phyloP scores from a whole-genome alignment of 2,888 invertebrate genomes.

The Eutolmus rufibarbis region DNA sequence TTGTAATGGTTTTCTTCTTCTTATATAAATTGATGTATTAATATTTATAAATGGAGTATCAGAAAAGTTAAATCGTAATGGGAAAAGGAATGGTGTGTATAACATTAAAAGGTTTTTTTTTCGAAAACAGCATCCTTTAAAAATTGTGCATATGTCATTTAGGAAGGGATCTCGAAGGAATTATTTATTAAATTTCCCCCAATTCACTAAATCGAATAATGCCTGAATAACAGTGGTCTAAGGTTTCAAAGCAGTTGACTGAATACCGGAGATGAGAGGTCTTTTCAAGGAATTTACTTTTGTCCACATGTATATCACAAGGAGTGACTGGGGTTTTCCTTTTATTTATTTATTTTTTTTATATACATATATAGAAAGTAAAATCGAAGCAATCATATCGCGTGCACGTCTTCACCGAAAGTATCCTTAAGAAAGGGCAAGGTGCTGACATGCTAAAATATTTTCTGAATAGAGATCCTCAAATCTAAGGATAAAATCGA shows the following conservation, averaged over 20 bases:
- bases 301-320: neutral
- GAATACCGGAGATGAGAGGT: neutral
- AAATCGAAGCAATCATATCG: neutral
- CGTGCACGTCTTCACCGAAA: neutral
- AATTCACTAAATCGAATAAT: neutral
- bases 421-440: neutral
- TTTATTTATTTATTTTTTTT: neutral
- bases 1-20: too few species aligned
- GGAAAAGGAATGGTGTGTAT: neutral
- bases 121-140: neutral
- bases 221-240: neutral
- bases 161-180: neutral
- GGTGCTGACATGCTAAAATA: slow-evolving; percentile 16
- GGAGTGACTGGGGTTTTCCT: neutral
- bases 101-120: neutral
- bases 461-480: neutral
- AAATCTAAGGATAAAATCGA: slow-evolving; percentile 13
- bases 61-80: neutral
- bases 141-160: neutral
- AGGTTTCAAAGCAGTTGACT: neutral
- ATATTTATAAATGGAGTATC: neutral
- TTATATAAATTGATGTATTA: neutral
- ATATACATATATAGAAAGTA: neutral
- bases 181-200: neutral
- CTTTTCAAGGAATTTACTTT: neutral